Percentiles rank a stretch among this genome's conserved stretches.
Conservation (phyloP, 35 echinoderm and acorn worm genomes). For the Holothuria glaberrima region DNA sequence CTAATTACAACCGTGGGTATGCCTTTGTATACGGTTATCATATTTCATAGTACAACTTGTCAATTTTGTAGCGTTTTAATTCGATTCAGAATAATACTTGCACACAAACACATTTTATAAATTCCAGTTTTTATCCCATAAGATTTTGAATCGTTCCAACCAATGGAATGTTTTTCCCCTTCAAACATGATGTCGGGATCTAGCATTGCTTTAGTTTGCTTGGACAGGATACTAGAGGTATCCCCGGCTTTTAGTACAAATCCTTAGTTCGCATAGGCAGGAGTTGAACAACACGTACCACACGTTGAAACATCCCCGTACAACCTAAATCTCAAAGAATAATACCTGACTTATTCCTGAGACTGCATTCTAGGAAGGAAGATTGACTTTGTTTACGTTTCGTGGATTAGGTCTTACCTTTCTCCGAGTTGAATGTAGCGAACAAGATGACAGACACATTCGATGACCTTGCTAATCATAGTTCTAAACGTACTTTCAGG, state of each 20-base stretch:
- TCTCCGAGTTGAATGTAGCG: slow-evolving; percentile 17
- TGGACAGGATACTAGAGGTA: neutral
- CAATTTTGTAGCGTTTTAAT: too few species aligned
- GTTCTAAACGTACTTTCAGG: slow-evolving; percentile 1
- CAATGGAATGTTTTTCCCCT: neutral
- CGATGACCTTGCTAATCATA: slow-evolving; percentile 35
- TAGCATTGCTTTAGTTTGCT: slow-evolving; percentile 8
- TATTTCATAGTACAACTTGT: too few species aligned
- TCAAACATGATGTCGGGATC: neutral
- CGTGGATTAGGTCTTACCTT: slow-evolving; percentile 29
- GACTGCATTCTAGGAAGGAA: neutral
- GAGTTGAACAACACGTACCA: too few species aligned
- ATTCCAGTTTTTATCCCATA: neutral
- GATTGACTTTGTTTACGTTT: slow-evolving; percentile 20
- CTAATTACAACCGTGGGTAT: too few species aligned
- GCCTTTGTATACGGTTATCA: too few species aligned
- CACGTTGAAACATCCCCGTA: too few species aligned
- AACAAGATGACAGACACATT: slow-evolving; percentile 24
- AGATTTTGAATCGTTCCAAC: neutral
- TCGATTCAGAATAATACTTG: too few species aligned
- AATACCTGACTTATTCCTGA: neutral
- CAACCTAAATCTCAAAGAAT: slow-evolving; percentile 5
- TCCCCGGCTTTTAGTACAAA: too few species aligned
- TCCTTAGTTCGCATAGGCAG: too few species aligned
- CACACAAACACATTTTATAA: slow-evolving; percentile 15